Percentiles rank a stretch among this genome's conserved stretches.
These are phyloP conservation scores for Acomys russatus DNA, from an alignment of 2,797 vertebrate genomes.

Conservation along the genomic window DNA sequence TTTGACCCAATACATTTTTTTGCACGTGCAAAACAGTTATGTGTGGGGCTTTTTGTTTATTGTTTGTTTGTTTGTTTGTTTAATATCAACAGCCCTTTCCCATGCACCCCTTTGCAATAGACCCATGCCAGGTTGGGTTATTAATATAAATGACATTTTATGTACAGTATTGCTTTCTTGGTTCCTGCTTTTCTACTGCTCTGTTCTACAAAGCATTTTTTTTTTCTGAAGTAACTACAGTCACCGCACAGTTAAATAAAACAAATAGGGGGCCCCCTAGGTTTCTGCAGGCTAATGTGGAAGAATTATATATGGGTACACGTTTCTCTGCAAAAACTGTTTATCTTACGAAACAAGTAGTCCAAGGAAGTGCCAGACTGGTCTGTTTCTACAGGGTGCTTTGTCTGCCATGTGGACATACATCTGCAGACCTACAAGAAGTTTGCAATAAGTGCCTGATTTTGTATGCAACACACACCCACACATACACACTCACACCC, in stretches of 20 bases:
- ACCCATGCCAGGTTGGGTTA: constrained; percentile 91
- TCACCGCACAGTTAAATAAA: constrained; percentile 89
- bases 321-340: constrained; percentile 90
- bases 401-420: constrained; percentile 87
- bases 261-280: constrained; percentile 88
- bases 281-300: constrained; percentile 89
- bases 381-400: constrained; percentile 92
- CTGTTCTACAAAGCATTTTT: constrained; percentile 92
- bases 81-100: constrained; percentile 91
- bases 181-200: constrained; percentile 92
- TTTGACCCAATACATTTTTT: constrained; percentile 89
- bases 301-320: constrained; percentile 84
- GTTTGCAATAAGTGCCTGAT: constrained; percentile 96
- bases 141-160: constrained; percentile 90
- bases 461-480: constrained; percentile 90
- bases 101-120: constrained; percentile 90
- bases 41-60: constrained; percentile 81
- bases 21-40: constrained; percentile 91
- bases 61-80: constrained; percentile 74
- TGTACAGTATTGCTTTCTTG: constrained; percentile 94
- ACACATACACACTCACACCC: constrained; percentile 89
- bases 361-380: constrained; percentile 94
- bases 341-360: constrained; percentile 87
- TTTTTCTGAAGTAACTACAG: constrained; percentile 87
- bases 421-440: constrained; percentile 89